Evolutionary conservation across 2,888 invertebrate genomes (phyloP), one percentile per base, ranked within the genome.

Genomic region (Ochropleura plecta): DNA sequence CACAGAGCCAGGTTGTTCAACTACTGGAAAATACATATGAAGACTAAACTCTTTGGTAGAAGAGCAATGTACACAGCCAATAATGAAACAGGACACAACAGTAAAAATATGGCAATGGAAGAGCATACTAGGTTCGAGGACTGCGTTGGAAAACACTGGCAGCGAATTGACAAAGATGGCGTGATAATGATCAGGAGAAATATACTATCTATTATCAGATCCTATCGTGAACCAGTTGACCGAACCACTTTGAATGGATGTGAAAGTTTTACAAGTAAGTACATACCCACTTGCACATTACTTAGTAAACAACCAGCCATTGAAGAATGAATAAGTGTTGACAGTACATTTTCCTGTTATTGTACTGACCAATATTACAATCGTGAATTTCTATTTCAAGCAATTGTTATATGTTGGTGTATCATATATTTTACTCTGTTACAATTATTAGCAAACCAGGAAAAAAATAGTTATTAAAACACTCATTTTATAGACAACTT

Each of bases 1-100:
- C 63, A 90, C 86, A 20, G 91, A 88, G 20, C 93, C 92, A 44
- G 94, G 92, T 82, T 95, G 95, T 86, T 95, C 96, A 78, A 95
- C 93, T 88, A 95, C 95, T 95, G 90, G 49, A 92, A 91, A 82
- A 74, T 73, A 67, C 63, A 49, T 70, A 20, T 63, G 40, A 76
- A 40, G 9, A 65, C 60, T 30, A 65, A 70, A 59, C 48, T 59
- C 44, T 67, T 57, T 46, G 16, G 12, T 44, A 51, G 44, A 40
- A 69, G 12, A 16, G 12, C 30, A 30, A 30, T 30, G 30, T 30
- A 30, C 30, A 30, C 30, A 30, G 3, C 30, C 30, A 30, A 30
- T 30, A 30, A 30, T 30, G 30, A 44, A 20, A 18, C 10, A 42
- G 42, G 60, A 49, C 46, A 46, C 8, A 48, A 30, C n/a, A 53